Evolutionary conservation across 2,113 vertebrate genomes (phyloP).

Genomic region (Cyanoramphus novaezelandiae): DNA sequence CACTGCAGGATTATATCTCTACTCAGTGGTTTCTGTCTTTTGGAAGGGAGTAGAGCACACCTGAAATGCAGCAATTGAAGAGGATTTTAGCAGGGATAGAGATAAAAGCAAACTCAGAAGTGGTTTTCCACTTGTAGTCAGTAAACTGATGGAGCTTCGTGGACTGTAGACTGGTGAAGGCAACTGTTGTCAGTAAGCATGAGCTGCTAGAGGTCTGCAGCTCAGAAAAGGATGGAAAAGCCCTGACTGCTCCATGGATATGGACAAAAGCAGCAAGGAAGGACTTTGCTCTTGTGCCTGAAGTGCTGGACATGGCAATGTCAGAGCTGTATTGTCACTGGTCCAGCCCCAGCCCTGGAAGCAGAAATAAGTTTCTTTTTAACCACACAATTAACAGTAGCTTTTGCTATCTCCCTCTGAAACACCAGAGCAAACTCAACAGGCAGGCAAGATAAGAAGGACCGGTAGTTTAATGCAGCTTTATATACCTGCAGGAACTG

Average conservation of each 20-base stretch:
- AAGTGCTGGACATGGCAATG: rapidly evolving
- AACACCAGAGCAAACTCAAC: neutral
- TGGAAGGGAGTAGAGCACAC: neutral
- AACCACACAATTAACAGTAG: rapidly evolving
- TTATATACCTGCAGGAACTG: neutral
- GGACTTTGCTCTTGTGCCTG: neutral
- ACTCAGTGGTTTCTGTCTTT: neutral
- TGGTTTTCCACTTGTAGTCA: neutral
- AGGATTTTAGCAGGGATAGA: neutral
- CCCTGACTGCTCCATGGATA: neutral
- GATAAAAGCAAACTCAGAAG: neutral
- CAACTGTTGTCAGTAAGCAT: neutral
- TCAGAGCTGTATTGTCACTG: neutral
- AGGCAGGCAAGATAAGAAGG: neutral
- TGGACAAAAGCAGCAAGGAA: neutral
- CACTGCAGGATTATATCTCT: conserved; percentile 38
- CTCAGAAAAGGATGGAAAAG: neutral
- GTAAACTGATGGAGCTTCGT: neutral
- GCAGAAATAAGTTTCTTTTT: neutral
- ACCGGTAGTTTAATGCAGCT: neutral
- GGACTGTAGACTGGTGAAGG: neutral
- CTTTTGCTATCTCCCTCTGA: neutral
- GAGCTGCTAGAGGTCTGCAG: neutral
- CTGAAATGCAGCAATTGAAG: neutral
- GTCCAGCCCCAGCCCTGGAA: neutral